A percentile compares a stretch with the other conserved stretches of the same genome.
Evolutionary conservation across 2,797 vertebrate species (phyloP).

Genomic region (Chelmon rostratus): DNA sequence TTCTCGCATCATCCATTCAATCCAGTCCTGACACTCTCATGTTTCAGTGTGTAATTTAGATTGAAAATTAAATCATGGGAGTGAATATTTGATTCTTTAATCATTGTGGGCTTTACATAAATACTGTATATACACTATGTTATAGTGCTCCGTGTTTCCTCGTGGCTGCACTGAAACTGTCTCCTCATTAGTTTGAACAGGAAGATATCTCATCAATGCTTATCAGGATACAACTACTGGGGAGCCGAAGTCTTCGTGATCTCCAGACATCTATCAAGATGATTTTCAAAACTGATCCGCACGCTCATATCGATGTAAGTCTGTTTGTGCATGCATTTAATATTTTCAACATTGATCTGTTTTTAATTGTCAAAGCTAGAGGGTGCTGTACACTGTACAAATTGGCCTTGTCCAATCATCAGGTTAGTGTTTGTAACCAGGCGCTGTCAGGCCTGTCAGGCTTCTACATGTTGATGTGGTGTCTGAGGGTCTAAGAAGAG

Average conservation of each 20-base stretch:
- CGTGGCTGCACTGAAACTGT: background rate
- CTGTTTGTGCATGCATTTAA: background rate
- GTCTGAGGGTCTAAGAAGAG: too few relatives aligned
- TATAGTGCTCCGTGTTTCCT: background rate
- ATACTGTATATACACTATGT: background rate
- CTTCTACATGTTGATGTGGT: too few relatives aligned
- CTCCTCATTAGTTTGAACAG: constrained; percentile 36
- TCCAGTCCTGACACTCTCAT: background rate
- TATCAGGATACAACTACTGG: constrained; percentile 70
- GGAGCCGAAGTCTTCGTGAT: background rate
- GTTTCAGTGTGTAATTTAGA: background rate
- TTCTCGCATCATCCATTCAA: background rate
- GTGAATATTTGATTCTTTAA: background rate
- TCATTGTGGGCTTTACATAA: background rate
- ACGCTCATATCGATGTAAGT: constrained; percentile 36
- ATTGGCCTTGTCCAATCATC: background rate
- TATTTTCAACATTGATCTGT: background rate
- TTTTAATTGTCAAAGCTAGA: background rate
- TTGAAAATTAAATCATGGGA: background rate
- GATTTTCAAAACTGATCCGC: constrained; percentile 33
- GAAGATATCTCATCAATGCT: constrained; percentile 47
- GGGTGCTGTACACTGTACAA: background rate
- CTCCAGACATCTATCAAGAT: constrained; percentile 59
- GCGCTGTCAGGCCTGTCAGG: too few relatives aligned
- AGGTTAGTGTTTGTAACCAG: too few relatives aligned